Percentiles rank a stretch among this genome's conserved stretches.
phyloP scores from a whole-genome alignment of 1,140 invertebrate species.

The Periplaneta americana region DNA sequence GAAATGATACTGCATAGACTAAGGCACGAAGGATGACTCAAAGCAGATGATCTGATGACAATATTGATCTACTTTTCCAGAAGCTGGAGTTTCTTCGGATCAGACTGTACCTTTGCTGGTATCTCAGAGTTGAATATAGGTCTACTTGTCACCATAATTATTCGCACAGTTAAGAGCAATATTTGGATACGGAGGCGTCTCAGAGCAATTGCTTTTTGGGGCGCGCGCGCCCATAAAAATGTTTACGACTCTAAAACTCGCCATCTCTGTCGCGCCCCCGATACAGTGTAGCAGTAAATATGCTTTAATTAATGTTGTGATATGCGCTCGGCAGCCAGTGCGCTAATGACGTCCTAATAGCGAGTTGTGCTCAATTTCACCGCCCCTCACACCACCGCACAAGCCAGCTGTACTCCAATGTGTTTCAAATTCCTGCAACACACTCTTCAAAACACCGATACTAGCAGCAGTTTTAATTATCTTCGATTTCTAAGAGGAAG shows the following conservation, averaged over 20 bases:
- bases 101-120: neutral
- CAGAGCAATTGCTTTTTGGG: neutral
- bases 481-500: no score
- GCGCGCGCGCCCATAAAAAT: neutral
- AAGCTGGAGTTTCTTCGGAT: neutral
- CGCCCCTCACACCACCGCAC: neutral
- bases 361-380: neutral
- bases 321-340: no score
- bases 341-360: neutral
- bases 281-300: neutral
- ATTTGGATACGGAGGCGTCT: neutral
- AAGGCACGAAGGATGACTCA: no score
- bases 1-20: no score
- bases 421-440: no score
- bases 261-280: neutral
- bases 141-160: neutral
- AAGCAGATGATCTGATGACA: no score
- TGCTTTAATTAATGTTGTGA: neutral
- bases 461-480: no score
- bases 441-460: no score
- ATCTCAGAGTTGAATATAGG: neutral
- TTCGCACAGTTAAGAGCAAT: neutral
- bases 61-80: no score
- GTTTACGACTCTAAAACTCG: neutral
- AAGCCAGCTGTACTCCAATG: no score